Percentiles rank a stretch among this genome's conserved stretches.
Evolutionary conservation across 35 echinoderm and acorn worm species (phyloP).

Genomic region (Holothuria glaberrima): DNA sequence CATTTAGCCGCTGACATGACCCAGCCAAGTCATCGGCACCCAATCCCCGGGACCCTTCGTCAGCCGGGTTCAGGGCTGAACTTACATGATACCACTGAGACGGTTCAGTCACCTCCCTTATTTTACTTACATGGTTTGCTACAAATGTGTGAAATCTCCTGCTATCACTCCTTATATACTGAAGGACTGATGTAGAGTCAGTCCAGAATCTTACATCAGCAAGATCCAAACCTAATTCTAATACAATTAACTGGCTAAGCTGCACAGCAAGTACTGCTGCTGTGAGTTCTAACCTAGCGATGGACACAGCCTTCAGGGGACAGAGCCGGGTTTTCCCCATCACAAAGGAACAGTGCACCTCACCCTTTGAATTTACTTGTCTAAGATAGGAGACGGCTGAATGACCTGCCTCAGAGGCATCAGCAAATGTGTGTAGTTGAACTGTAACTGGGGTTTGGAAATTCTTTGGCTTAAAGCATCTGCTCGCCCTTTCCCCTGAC

Average conservation of each 20-base stretch:
- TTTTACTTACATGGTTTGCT: constrained; percentile 42
- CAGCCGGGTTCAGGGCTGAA: too few species aligned
- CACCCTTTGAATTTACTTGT: too few species aligned
- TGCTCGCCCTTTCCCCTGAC: neutral
- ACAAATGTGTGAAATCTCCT: constrained; percentile 61
- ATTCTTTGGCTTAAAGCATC: neutral
- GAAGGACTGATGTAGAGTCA: constrained; percentile 56
- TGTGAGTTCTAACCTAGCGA: constrained; percentile 67
- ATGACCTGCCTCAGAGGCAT: too few species aligned
- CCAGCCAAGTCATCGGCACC: neutral
- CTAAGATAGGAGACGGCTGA: constrained; percentile 1
- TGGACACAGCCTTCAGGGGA: constrained; percentile 58
- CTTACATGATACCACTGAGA: constrained; percentile 34
- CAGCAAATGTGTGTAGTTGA: too few species aligned
- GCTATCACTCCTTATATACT: too few species aligned
- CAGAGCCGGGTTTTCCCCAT: constrained; percentile 57
- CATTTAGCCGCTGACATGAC: constrained; percentile 36
- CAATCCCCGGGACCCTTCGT: too few species aligned
- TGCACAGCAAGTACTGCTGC: constrained; percentile 47
- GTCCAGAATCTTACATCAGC: constrained; percentile 34
- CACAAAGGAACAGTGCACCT: constrained; percentile 53
- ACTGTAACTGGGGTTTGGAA: neutral
- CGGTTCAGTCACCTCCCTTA: neutral
- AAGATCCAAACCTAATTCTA: constrained; percentile 23
- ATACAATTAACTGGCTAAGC: constrained; percentile 32